phyloP scores from a whole-genome alignment of 2,797 vertebrate species.

The Pseudopleuronectes americanus region DNA sequence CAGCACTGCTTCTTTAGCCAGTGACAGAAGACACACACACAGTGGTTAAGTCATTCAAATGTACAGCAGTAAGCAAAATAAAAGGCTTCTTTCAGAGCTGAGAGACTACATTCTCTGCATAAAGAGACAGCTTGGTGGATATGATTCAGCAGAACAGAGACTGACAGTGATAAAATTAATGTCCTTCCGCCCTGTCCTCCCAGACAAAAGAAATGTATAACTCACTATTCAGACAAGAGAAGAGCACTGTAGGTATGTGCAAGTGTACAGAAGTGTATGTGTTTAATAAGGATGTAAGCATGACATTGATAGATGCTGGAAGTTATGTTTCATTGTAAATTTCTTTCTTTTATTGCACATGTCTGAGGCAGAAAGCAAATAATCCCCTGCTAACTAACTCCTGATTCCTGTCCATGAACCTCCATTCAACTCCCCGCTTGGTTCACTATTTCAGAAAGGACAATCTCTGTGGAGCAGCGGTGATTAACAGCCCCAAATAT shows the following conservation, averaged over 20 bases:
- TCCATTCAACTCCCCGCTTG: neutral
- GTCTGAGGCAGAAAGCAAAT: neutral
- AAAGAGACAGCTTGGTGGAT: conserved; percentile 27
- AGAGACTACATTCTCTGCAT: conserved; percentile 39
- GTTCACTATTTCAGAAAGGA: neutral
- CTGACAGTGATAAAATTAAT: conserved; percentile 45
- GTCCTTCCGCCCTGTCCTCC: conserved; percentile 22
- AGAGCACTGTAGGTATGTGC: neutral
- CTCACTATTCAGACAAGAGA: neutral
- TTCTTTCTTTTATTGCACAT: neutral
- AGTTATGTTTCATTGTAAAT: neutral
- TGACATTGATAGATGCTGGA: neutral
- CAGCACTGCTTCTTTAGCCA: conserved; percentile 25
- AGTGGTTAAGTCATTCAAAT: conserved; percentile 37
- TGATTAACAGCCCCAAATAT: conserved; percentile 25
- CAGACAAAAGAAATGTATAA: conserved; percentile 27
- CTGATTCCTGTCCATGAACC: conserved; percentile 14
- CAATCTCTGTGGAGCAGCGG: conserved; percentile 3
- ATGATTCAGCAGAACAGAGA: conserved; percentile 34
- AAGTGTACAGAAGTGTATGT: neutral
- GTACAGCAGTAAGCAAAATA: conserved; percentile 24
- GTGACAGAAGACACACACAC: conserved; percentile 23
- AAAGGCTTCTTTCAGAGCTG: conserved; percentile 51
- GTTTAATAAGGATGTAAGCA: neutral
- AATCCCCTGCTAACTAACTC: neutral